Evolutionary conservation across 2,888 invertebrate genomes (phyloP), one percentile per base, ranked within the genome.

Genomic region (Agrotis ipsilon): DNA sequence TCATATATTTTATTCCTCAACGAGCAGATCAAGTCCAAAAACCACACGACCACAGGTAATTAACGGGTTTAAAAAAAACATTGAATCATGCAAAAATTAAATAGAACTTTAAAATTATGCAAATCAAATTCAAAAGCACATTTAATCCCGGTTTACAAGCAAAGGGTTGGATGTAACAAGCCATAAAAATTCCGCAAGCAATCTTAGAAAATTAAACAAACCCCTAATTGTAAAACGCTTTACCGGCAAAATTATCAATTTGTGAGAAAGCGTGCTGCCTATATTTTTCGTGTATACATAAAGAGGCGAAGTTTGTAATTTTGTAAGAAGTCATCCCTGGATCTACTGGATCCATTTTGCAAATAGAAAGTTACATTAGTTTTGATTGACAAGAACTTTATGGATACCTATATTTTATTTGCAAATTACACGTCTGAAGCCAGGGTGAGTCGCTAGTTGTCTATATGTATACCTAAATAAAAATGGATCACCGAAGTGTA

Each of bases 111-210:
- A 60, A 75, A 59, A 70, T 75, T 58, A 80, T 81, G 67, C 52
- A 68, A 80, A 78, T 71, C 19, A 48, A 60, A 69, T 78, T 74
- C 71, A 67, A 54, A 71, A 75, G 51, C 61, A 58, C 69, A 54
- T 68, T 58, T 73, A 80, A 78, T 80, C 66, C 19, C 55, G 16
- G 72, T 66, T 75, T 74, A 78, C 72, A 78, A 74, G 68, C 58
- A 65, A 83, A 81, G 80, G 85, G 86, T 81, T 72, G 60, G 82
- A 86, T 65, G 85, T 83, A 89, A 86, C 86, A 86, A 86, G 81
- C 86, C 81, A 86, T 89, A 86, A 90, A 91, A 88, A 90, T 87
- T 86, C 88, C 75, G 75, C 60, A 69, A 62, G 74, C 67, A 72
- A 76, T 83, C 80, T 83, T 74, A 64, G 59, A 54, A 75, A 75